phyloP scores from a whole-genome alignment of 2,797 vertebrate species.

The Loriculus beryllinus region DNA sequence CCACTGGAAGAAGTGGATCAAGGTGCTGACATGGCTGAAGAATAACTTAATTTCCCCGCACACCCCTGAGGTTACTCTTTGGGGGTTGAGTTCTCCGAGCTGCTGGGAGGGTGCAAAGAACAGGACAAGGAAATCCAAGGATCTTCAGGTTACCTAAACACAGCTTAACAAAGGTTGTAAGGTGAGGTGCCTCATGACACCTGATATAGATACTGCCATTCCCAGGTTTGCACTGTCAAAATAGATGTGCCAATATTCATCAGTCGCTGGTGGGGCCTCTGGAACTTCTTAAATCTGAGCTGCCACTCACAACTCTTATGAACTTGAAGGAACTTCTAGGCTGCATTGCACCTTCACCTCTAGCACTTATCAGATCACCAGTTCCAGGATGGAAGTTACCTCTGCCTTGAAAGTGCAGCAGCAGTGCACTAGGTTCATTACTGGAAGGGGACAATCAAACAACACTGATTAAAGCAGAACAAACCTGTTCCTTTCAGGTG shows the following conservation, averaged over 20 bases:
- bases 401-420: not conserved
- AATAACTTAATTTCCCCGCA: accelerated
- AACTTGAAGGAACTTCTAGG: not conserved
- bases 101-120: not conserved
- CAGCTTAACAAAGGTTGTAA: not conserved
- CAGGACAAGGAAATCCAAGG: not conserved
- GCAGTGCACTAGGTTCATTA: not conserved
- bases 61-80: not conserved
- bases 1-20: not conserved
- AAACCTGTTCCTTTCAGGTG: not conserved
- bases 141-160: not conserved
- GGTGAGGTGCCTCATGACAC: not conserved
- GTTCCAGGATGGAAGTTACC: not conserved
- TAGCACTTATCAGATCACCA: not conserved
- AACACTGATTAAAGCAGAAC: not conserved
- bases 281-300: not conserved
- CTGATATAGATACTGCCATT: accelerated
- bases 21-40: not conserved
- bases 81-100: not conserved
- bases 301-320: not conserved
- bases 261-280: not conserved
- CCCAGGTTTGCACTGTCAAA: not conserved
- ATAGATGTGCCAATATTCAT: not conserved
- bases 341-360: not conserved
- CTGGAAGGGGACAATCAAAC: not conserved